These are phyloP conservation scores for Anser brachyrhynchus DNA, from an alignment of 2,113 vertebrate genomes.

Conservation along the genomic window DNA sequence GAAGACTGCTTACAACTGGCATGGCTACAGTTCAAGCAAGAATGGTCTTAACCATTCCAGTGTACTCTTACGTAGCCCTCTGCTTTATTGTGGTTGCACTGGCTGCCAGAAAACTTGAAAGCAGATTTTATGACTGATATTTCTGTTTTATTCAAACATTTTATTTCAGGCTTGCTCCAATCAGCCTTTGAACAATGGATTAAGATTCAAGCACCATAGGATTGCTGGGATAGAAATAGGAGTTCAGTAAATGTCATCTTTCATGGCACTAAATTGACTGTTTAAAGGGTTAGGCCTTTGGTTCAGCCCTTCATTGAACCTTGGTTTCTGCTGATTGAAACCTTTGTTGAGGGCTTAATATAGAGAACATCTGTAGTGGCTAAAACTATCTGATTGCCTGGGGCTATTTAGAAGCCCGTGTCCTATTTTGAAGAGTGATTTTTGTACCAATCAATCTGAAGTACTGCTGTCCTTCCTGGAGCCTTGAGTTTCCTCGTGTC, in stretches of 20 bases:
- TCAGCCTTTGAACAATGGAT: constrained; percentile 25
- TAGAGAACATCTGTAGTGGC: background rate
- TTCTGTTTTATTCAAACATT: constrained; percentile 42
- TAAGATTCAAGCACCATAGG: constrained; percentile 18
- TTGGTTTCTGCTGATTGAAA: constrained; percentile 24
- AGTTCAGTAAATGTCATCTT: constrained; percentile 40
- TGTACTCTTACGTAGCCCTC: background rate
- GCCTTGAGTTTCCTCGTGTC: background rate
- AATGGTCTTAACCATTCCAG: background rate
- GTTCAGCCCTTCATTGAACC: constrained; percentile 24
- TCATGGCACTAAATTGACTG: background rate
- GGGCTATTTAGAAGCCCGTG: background rate
- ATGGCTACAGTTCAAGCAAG: background rate
- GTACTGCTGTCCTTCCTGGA: constrained; percentile 3
- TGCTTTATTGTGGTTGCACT: constrained; percentile 5
- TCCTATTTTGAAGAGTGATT: background rate
- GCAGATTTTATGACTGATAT: constrained; percentile 31
- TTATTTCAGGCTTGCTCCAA: constrained; percentile 27
- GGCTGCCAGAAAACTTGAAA: background rate
- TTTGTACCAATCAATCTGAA: background rate
- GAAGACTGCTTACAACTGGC: background rate
- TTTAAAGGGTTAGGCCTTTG: constrained; percentile 23
- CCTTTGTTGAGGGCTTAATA: background rate
- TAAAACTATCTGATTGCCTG: background rate
- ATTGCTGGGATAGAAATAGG: constrained; percentile 7